Percentiles rank a stretch among this genome's conserved stretches.
Evolutionary conservation across 1,140 invertebrate species (phyloP).

Genomic region (Paracyclopina nana): DNA sequence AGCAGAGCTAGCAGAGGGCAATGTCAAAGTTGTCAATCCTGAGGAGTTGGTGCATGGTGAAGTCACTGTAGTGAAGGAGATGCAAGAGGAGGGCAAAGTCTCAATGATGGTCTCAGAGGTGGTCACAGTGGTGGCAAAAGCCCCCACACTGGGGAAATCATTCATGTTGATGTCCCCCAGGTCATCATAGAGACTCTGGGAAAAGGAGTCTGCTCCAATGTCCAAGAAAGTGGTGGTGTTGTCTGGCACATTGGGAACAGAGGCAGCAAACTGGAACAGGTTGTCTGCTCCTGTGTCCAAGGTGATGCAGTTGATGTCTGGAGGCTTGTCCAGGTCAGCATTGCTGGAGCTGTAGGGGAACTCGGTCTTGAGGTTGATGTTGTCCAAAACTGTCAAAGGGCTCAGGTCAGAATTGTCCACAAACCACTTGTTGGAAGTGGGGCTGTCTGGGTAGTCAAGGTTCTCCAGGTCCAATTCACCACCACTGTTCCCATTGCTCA

Average conservation of each 20-base stretch:
- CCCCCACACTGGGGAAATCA: background rate
- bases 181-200: conserved; percentile 16
- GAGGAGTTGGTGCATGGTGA: background rate
- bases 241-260: conserved; percentile 10
- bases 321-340: conserved; percentile 8
- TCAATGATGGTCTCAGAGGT: background rate
- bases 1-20: background rate
- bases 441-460: conserved; percentile 13
- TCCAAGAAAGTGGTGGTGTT: conserved; percentile 9
- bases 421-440: conserved; percentile 15
- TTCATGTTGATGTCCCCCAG: conserved; percentile 8
- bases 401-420: conserved; percentile 14
- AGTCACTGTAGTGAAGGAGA: background rate
- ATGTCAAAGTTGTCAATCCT: background rate
- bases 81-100: background rate
- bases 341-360: conserved; percentile 9
- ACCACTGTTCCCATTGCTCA: too few relatives aligned
- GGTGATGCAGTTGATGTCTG: background rate
- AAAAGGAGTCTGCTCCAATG: conserved; percentile 12
- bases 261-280: conserved; percentile 13
- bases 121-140: background rate
- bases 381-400: conserved; percentile 15
- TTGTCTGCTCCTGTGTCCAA: conserved; percentile 2
- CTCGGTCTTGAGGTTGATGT: conserved; percentile 16
- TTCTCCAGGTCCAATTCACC: conserved; percentile 13